Conservation (phyloP, 2,888 invertebrate species). For the Lamellibrachia columna region DNA sequence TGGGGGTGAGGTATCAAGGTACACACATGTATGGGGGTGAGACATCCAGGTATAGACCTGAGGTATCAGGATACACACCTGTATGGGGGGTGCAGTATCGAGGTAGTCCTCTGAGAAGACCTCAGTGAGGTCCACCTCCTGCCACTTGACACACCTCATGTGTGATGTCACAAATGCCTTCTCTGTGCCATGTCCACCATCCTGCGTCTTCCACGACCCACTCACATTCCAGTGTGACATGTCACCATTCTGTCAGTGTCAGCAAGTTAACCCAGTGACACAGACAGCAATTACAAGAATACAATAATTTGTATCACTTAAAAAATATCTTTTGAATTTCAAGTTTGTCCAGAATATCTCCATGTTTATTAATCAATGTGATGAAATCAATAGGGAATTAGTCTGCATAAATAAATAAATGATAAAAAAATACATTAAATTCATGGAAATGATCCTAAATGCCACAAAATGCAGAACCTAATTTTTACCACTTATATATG, state of each 20-base stretch:
- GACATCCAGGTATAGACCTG: neutral
- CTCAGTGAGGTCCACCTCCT: constrained; percentile 47
- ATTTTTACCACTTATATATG: too few relatives aligned
- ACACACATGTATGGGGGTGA: neutral
- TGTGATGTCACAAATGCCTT: constrained; percentile 48
- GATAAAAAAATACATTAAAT: neutral
- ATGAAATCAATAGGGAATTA: neutral
- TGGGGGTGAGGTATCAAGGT: neutral
- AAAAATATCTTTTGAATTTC: neutral
- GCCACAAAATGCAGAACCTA: too few relatives aligned
- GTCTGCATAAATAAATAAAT: neutral
- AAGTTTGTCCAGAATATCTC: neutral
- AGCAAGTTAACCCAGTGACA: neutral
- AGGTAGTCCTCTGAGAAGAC: constrained; percentile 48
- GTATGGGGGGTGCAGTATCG: constrained; percentile 51
- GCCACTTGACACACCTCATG: constrained; percentile 49
- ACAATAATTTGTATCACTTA: neutral
- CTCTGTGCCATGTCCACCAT: constrained; percentile 50
- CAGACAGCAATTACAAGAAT: neutral
- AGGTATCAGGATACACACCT: constrained; percentile 40
- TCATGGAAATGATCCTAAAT: too few relatives aligned
- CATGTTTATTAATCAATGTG: neutral
- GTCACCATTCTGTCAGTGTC: constrained; percentile 38
- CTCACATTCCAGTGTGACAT: constrained; percentile 48
- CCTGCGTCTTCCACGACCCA: constrained; percentile 41